A percentile compares a stretch with the other conserved stretches of the same genome.
Evolutionary conservation across 2,888 invertebrate genomes (phyloP).

Genomic region (Habrosyne pyritoides): DNA sequence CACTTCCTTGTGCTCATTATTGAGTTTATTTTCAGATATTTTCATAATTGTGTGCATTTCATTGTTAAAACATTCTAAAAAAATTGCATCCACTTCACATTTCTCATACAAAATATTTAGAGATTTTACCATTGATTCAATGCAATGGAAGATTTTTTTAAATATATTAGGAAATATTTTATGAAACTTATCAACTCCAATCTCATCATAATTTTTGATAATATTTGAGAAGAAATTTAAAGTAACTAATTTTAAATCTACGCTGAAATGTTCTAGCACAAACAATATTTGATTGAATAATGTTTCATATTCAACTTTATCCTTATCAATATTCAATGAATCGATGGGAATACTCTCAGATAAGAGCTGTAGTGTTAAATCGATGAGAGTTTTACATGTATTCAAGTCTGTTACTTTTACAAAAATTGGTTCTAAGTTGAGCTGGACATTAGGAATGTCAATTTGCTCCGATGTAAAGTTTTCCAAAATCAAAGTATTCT

Average conservation of each 20-base stretch:
- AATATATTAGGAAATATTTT: constrained; percentile 49
- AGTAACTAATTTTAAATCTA: constrained; percentile 62
- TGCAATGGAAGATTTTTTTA: constrained; percentile 44
- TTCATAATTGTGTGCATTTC: constrained; percentile 48
- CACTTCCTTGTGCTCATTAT: constrained; percentile 36
- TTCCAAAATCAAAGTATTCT: constrained; percentile 51
- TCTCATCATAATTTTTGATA: constrained; percentile 55
- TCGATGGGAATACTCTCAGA: constrained; percentile 63
- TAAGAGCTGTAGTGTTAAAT: constrained; percentile 61
- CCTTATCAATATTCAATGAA: constrained; percentile 51
- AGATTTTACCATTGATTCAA: constrained; percentile 56
- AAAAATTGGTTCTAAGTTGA: constrained; percentile 70
- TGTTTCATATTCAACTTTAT: constrained; percentile 38
- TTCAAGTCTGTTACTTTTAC: constrained; percentile 58
- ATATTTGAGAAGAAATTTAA: constrained; percentile 64
- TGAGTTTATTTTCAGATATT: constrained; percentile 28
- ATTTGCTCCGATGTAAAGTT: constrained; percentile 74
- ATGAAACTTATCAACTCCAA: constrained; percentile 49
- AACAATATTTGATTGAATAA: constrained; percentile 50
- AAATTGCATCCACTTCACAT: constrained; percentile 49
- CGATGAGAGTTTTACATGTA: constrained; percentile 63
- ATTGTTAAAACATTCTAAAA: constrained; percentile 52
- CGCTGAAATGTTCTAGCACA: constrained; percentile 61
- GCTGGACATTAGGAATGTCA: constrained; percentile 59
- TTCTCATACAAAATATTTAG: constrained; percentile 60